Evolutionary conservation across 2,113 vertebrate species (phyloP).

Genomic region (Varanus salvator): DNA sequence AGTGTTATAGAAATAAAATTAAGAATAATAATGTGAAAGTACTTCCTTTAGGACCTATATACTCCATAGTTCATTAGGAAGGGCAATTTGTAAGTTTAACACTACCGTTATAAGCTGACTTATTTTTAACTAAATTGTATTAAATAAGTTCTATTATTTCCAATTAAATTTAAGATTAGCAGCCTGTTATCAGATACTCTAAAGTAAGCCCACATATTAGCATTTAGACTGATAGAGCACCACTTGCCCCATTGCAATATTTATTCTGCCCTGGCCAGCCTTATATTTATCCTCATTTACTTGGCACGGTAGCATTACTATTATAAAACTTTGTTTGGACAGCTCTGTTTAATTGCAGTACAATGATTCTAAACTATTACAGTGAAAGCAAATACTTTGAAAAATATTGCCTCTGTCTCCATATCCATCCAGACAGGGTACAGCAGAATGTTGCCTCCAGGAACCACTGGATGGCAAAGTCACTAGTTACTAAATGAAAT

Average conservation of each 20-base stretch:
- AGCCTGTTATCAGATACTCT: slow-evolving; percentile 63
- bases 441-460: slow-evolving; percentile 54
- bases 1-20: too few species aligned
- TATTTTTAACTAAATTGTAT: neutral
- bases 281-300: slow-evolving; percentile 71
- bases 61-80: slow-evolving; percentile 61
- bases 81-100: slow-evolving; percentile 64
- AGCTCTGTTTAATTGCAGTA: slow-evolving; percentile 66
- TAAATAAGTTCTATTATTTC: neutral
- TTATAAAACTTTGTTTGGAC: slow-evolving; percentile 66
- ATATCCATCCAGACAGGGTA: slow-evolving; percentile 45
- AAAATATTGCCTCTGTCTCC: slow-evolving; percentile 62
- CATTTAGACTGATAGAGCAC: slow-evolving; percentile 69
- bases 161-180: slow-evolving; percentile 57
- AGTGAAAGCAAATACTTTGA: slow-evolving; percentile 64
- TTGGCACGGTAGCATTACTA: slow-evolving; percentile 58
- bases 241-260: slow-evolving; percentile 68
- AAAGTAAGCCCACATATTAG: slow-evolving; percentile 68
- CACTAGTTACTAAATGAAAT: slow-evolving; percentile 60
- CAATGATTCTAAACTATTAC: slow-evolving; percentile 56
- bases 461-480: slow-evolving; percentile 46
- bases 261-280: slow-evolving; percentile 64
- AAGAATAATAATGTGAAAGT: neutral
- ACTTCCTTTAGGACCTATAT: slow-evolving; percentile 66
- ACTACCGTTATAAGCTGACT: neutral